Evolutionary conservation across 2,113 vertebrate species (phyloP), one percentile per base, ranked within the genome.

Genomic region (Burhinus oedicnemus): DNA sequence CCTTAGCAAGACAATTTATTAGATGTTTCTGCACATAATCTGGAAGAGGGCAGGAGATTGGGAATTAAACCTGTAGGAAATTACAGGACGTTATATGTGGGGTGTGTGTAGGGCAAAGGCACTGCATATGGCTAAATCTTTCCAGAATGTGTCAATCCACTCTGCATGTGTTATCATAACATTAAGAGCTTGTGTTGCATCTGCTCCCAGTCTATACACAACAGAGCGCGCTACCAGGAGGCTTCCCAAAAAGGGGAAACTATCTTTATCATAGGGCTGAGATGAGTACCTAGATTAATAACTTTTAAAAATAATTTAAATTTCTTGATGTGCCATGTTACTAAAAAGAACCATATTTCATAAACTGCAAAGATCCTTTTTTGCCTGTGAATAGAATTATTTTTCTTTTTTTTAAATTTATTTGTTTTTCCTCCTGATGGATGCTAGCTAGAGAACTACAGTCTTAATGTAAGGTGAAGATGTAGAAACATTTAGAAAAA

Each of bases 171-270:
- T 11, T 49, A 15, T 7, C 6, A 17, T 8, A 66, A 47, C 10
- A 25, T 3, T 65, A 65, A 65, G n/a, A 87, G 9, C 5, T 32
- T 49, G 13, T 49, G 8, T 36, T 71, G 22, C 22, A 19, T 89
- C 29, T 90, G 26, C 8, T 83, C 12, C 40, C 1, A 2, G 34
- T 30, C 19, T 29, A 3, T 13, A 15, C 12, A 64, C 3, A 40
- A 80, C 19, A n/a, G 12, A 25, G 6, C 0, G 1, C 49, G 26
- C 12, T 11, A 54, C 16, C 5, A 61, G 21, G 6, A 62, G 5
- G 5, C 5, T 84, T 89, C 22, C 32, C 36, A 9, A 64, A 79
- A 64, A 40, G 8, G 3, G n/a, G 11, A 44, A 62, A n/a, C 3
- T 29, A 6, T 30, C 3, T 58, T 79, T 25, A 9, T n/a, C 32